These are phyloP conservation scores for Apodemia duryi DNA, from an alignment of 2,888 invertebrate genomes.

Conservation along the genomic window DNA sequence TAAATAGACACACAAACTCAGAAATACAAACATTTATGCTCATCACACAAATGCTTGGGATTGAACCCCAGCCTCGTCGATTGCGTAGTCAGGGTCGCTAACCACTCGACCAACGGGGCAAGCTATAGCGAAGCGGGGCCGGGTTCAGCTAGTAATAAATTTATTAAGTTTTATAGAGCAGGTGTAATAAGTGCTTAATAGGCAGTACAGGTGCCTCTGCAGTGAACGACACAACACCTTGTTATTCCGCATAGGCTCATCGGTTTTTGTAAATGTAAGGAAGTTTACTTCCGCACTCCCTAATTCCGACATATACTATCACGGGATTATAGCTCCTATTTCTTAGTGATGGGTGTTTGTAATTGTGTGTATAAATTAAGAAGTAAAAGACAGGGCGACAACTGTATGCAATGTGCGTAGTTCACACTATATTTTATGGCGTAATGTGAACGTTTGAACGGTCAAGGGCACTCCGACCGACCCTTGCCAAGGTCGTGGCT, in stretches of 20 bases:
- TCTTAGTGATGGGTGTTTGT: constrained; percentile 19
- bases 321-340: constrained; percentile 21
- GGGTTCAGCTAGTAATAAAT: not conserved
- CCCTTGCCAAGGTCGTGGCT: constrained; percentile 39
- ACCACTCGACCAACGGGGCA: too few species aligned
- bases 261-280: constrained; percentile 21
- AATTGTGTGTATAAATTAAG: constrained; percentile 21
- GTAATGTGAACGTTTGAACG: constrained; percentile 36
- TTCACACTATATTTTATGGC: constrained; percentile 35
- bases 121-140: too few species aligned
- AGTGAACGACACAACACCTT: constrained; percentile 19
- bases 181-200: constrained; percentile 4
- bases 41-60: too few species aligned
- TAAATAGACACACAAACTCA: too few species aligned
- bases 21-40: too few species aligned
- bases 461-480: constrained; percentile 41
- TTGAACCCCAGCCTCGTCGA: too few species aligned
- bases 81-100: too few species aligned
- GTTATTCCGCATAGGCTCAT: constrained; percentile 16
- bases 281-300: constrained; percentile 23
- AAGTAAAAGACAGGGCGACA: constrained; percentile 22
- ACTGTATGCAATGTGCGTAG: constrained; percentile 32
- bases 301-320: constrained; percentile 19
- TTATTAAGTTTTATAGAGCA: not conserved
- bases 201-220: not conserved